phyloP scores from a whole-genome alignment of 2,888 invertebrate genomes.

The Leptinotarsa rubiginosa region DNA sequence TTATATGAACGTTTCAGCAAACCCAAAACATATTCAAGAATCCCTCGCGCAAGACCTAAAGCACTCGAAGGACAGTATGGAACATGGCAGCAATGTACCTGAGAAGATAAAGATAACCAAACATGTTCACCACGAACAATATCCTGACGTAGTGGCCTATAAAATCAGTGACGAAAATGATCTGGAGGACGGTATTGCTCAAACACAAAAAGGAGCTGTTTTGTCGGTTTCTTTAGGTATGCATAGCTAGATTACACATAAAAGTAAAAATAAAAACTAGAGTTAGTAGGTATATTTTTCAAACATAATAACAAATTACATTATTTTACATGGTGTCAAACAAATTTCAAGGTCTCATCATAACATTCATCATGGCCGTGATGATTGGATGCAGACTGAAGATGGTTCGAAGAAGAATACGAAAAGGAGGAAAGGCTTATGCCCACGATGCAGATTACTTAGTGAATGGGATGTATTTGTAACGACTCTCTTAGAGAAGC shows the following conservation, averaged over 20 bases:
- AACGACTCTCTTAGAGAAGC: constrained; percentile 57
- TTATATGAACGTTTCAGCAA: constrained; percentile 44
- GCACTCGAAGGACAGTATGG: constrained; percentile 60
- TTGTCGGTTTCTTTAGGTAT: constrained; percentile 81
- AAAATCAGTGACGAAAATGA: constrained; percentile 56
- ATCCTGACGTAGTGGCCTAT: constrained; percentile 57
- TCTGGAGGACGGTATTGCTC: constrained; percentile 73
- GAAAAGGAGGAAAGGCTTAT: constrained; percentile 83
- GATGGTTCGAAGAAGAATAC: constrained; percentile 78
- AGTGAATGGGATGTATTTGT: constrained; percentile 98
- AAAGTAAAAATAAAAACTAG: too few relatives aligned
- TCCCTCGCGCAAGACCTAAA: constrained; percentile 64
- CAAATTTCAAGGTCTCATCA: constrained; percentile 75
- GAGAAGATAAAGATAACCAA: constrained; percentile 49
- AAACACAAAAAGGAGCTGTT: constrained; percentile 83
- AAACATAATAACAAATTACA: not conserved
- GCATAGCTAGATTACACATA: constrained; percentile 18
- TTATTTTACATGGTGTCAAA: not conserved
- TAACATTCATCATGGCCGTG: constrained; percentile 84
- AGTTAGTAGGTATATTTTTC: too few relatives aligned
- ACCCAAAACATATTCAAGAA: constrained; percentile 61
- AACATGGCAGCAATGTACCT: constrained; percentile 42
- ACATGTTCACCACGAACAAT: constrained; percentile 48
- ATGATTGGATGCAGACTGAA: constrained; percentile 86
- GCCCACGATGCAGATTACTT: constrained; percentile 96